Percentiles rank a stretch among this genome's conserved stretches.
phyloP scores from a whole-genome alignment of 2,113 vertebrate genomes.

The Alaudala cheleensis region DNA sequence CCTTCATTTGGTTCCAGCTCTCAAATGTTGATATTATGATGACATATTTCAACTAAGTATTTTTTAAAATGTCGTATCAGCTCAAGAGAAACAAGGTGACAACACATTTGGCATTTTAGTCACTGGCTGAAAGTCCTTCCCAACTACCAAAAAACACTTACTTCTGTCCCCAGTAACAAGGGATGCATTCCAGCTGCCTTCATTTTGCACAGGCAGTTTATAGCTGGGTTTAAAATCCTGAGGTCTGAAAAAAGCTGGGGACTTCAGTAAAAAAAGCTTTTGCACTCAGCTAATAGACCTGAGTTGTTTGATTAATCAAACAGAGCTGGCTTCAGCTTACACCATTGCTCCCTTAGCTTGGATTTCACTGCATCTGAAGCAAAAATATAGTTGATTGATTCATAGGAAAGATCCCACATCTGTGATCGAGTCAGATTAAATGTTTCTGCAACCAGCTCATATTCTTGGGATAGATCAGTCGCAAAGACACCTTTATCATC shows the following conservation, averaged over 20 bases:
- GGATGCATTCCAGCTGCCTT: neutral
- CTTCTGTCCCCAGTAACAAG: neutral
- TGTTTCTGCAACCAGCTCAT: slow-evolving; percentile 87
- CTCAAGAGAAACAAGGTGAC: neutral
- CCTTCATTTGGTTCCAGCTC: neutral
- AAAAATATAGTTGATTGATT: slow-evolving; percentile 88
- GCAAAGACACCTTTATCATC: slow-evolving; percentile 96
- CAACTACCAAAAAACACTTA: neutral
- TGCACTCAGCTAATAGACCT: neutral
- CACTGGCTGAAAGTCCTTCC: neutral
- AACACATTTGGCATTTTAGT: neutral
- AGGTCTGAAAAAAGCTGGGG: neutral
- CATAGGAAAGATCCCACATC: slow-evolving; percentile 87
- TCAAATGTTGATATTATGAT: neutral
- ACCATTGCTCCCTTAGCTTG: slow-evolving; percentile 85
- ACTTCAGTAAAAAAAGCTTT: neutral
- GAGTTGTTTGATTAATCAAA: slow-evolving; percentile 25
- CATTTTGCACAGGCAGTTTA: neutral
- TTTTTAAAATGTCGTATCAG: neutral
- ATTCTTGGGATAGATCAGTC: slow-evolving; percentile 91
- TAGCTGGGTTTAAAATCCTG: neutral
- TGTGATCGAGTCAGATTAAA: slow-evolving; percentile 83
- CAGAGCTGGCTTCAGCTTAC: slow-evolving; percentile 70
- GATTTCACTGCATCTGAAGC: slow-evolving; percentile 80
- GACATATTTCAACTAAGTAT: neutral